Evolutionary conservation across 2,113 vertebrate species (phyloP), one percentile per base, ranked within the genome.

Genomic region (Hippopotamus amphibius): DNA sequence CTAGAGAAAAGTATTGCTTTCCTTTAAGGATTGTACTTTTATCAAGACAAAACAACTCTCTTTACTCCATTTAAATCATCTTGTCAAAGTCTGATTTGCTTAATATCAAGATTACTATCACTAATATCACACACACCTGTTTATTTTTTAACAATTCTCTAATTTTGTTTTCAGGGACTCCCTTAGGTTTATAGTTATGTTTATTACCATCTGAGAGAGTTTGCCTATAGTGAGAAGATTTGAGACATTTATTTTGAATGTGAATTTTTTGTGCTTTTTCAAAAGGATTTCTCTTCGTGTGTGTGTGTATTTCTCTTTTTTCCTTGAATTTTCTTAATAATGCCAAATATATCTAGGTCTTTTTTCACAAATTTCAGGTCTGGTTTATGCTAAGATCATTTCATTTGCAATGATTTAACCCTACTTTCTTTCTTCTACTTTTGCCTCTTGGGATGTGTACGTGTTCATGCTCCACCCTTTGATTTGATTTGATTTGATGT

Each of bases 231-330:
- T 76, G 6, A n/a, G 11, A 57, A 37, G 33, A 9, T n/a, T 17
- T 94, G 84, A 68, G 55, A 63, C 17, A 57, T 91, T 77, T 53
- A 50, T 59, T 95, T 94, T 50, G 57, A 89, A 71, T 88, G 57
- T 93, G 88, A 87, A 55, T 83, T 87, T 85, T 43, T 87, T 77
- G 5, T 16, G 21, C 19, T 26, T 59, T 86, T 43, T 33, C 19
- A 30, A 10, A 37, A 37, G 37, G 41, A 84, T 26, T 86, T 79
- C 12, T n/a, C 59, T 57, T n/a, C 71, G 14, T 68, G 10, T 72
- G 13, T 33, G 61, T 48, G 6, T 87, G 3, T 46, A 57, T 50
- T 50, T 66, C 9, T 71, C 8, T 63, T 84, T 26, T 11, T 10
- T 16, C 82, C 30, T 92, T 41, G 37, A 71, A 16, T 0, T 63